Percentiles rank a stretch among this genome's conserved stretches.
Evolutionary conservation across 2,113 vertebrate species (phyloP).

Genomic region (Genyomyrus donnyi): DNA sequence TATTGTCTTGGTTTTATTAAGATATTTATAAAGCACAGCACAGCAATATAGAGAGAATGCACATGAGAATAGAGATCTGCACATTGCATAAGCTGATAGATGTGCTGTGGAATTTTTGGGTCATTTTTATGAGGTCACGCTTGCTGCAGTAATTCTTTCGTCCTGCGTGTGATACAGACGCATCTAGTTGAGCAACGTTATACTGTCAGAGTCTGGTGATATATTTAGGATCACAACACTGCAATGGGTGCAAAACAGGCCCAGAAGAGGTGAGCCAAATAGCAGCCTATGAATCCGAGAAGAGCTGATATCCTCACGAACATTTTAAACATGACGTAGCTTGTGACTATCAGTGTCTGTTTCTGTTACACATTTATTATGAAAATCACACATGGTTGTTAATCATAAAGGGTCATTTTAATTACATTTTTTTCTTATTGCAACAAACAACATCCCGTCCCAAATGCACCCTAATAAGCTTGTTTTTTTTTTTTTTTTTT

Average conservation of each 20-base stretch:
- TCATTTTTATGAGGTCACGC: not conserved
- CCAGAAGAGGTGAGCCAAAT: not conserved
- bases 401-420: not conserved
- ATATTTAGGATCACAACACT: not conserved
- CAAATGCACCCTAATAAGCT: not conserved
- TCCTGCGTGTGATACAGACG: not conserved
- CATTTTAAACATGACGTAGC: not conserved
- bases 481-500: not conserved
- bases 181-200: not conserved
- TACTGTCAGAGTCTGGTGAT: not conserved
- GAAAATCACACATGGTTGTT: not conserved
- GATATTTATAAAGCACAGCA: not conserved
- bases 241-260: not conserved
- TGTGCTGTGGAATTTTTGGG: not conserved
- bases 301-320: not conserved
- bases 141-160: not conserved
- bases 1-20: not conserved
- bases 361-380: not conserved
- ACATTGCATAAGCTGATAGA: not conserved
- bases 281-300: not conserved
- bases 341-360: not conserved
- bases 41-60: not conserved
- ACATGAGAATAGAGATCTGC: not conserved
- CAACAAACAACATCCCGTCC: not conserved
- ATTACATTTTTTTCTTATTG: not conserved